These are phyloP conservation scores for Tetrao urogallus DNA, from an alignment of 2,113 vertebrate genomes.

Conservation along the genomic window DNA sequence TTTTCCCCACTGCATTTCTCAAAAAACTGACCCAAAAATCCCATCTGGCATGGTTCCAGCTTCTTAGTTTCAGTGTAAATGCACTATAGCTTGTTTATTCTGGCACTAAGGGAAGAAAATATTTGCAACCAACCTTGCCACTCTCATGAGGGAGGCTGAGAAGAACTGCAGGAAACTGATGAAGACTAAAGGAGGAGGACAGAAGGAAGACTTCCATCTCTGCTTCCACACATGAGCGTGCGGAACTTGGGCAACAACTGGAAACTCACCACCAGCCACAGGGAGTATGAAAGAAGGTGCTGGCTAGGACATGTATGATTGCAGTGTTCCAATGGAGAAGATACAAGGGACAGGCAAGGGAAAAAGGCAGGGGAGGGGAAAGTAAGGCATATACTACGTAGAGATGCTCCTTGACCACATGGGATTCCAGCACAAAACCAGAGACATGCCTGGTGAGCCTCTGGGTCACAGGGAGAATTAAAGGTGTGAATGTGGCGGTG, in stretches of 20 bases:
- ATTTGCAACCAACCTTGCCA: neutral
- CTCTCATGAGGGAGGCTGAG: neutral
- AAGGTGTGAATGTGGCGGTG: neutral
- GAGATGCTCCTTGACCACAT: neutral
- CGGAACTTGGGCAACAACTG: neutral
- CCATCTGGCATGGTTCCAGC: neutral
- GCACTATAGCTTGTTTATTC: neutral
- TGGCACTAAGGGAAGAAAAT: neutral
- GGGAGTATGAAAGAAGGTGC: too few relatives aligned
- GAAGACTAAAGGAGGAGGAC: neutral
- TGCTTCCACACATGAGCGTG: neutral
- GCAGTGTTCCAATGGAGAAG: neutral
- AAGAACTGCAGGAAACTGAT: neutral
- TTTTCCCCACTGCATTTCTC: neutral
- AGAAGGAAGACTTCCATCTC: neutral
- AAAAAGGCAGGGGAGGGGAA: neutral
- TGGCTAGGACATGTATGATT: neutral
- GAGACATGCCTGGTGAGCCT: neutral
- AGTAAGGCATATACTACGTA: fast-evolving
- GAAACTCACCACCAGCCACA: neutral
- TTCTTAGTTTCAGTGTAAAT: neutral
- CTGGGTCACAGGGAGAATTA: neutral
- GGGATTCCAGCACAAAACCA: neutral
- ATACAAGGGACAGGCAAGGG: neutral
- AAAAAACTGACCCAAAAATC: neutral